Conservation (phyloP, 2,797 vertebrate genomes). For the Hippocampus kuda region DNA sequence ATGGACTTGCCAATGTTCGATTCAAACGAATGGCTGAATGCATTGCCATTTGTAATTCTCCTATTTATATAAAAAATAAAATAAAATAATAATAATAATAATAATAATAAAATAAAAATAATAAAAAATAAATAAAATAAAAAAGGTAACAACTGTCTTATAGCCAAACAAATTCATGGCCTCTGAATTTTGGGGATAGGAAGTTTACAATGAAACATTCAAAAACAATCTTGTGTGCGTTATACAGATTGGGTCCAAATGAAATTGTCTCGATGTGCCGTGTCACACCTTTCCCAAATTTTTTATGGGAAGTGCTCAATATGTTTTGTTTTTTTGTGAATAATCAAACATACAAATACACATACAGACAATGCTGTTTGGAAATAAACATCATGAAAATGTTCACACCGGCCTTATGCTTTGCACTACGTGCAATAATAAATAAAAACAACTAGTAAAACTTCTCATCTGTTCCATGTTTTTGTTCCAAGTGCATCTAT, state of each 20-base stretch:
- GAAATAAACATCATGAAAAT: neutral
- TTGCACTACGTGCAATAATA: neutral
- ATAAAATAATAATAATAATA: too few relatives aligned
- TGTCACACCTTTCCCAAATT: too few relatives aligned
- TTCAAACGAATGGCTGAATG: neutral
- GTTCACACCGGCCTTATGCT: neutral
- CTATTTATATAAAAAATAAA: too few relatives aligned
- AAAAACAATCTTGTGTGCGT: neutral
- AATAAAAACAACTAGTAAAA: neutral
- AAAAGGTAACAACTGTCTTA: neutral
- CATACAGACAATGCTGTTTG: neutral
- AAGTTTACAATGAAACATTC: neutral
- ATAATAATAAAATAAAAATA: too few relatives aligned
- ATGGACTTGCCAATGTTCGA: neutral
- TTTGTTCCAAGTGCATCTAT: neutral
- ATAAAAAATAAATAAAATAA: too few relatives aligned
- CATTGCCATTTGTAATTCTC: neutral
- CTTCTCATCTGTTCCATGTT: neutral
- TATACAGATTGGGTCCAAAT: too few relatives aligned
- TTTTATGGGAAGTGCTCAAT: too few relatives aligned
- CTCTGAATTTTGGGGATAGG: neutral
- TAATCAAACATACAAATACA: too few relatives aligned
- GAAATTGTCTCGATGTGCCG: too few relatives aligned
- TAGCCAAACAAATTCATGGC: neutral
- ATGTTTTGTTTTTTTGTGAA: too few relatives aligned